Evolutionary conservation across 1,140 invertebrate species (phyloP).

Genomic region (Polypedilum vanderplanki): DNA sequence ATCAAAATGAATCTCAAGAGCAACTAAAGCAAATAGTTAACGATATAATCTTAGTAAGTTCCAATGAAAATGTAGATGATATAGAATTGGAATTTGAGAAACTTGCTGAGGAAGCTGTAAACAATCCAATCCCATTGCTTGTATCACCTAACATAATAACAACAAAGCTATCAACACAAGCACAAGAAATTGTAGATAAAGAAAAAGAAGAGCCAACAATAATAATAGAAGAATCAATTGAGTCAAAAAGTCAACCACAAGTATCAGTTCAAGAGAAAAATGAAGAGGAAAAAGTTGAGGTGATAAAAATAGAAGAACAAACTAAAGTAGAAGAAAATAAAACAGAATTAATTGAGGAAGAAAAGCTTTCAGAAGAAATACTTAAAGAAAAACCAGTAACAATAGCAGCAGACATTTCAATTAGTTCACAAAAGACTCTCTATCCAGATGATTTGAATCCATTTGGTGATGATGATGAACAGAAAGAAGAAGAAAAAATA

Average conservation of each 20-base stretch:
- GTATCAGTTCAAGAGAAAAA: constrained; percentile 32
- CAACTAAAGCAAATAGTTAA: not conserved
- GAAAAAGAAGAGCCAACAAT: not conserved
- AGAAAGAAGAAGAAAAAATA: constrained; percentile 36
- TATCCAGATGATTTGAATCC: constrained; percentile 78
- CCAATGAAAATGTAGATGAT: constrained; percentile 14
- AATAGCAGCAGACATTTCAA: not conserved
- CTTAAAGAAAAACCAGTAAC: not conserved
- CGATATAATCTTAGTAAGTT: not conserved
- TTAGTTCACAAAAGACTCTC: constrained; percentile 35
- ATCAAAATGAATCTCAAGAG: constrained; percentile 23
- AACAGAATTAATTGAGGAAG: not conserved
- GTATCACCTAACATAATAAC: not conserved
- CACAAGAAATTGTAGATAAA: not conserved
- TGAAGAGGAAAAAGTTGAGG: constrained; percentile 35
- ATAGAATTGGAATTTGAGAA: not conserved
- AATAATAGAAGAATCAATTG: not conserved
- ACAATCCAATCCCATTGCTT: not conserved
- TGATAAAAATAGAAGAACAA: constrained; percentile 33
- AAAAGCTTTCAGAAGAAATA: constrained; percentile 28
- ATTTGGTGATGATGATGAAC: constrained; percentile 61
- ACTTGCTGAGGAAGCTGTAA: not conserved
- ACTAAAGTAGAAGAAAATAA: constrained; percentile 36
- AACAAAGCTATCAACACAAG: not conserved
- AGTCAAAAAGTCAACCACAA: constrained; percentile 31